Evolutionary conservation across 2,113 vertebrate species (phyloP), one percentile per base, ranked within the genome.

Genomic region (Callionymus lyra): DNA sequence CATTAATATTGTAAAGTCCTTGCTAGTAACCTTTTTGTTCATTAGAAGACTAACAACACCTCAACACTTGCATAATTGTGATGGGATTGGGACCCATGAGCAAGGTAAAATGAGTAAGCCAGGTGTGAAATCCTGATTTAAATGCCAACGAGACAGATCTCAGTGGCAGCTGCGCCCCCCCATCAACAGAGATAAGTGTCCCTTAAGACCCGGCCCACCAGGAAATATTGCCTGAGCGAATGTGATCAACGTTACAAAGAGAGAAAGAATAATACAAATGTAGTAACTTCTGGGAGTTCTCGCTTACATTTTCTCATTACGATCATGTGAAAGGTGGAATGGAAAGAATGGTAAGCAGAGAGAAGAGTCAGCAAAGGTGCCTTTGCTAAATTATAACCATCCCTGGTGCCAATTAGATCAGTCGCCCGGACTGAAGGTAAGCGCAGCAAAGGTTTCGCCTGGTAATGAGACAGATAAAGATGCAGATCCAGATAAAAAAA

Each of bases 221-320:
- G 62, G 60, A 62, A 80, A 82, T n/a, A 83, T 76, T 80, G 76
- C 65, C 56, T 61, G 44, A 34, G 69, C 18, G 72, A 79, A 79
- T 83, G 80, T 74, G 79, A 78, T 67, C 41, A 27, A 69, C 44
- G 47, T 81, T 70, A 71, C 65, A 76, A 82, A 65, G 34, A 76
- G 81, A 65, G 34, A 18, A 41, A 56, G 33, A 53, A 35, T 34
- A 19, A 10, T 17, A 35, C 10, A 21, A 6, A 15, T 39, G 10
- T 48, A 44, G 13, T 18, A 14, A 32, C 21, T 27, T 27, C 4
- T 5, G 39, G 56, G 52, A 65, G 36, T 43, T 48, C 40, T 34
- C 19, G 10, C 38, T 58, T 53, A 51, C 56, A 61, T 67, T 64
- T 62, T 44, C 51, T 65, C 47, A 74, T 77, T 53, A 70, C 63